phyloP scores from a whole-genome alignment of 2,797 vertebrate species.

The Thripadectes ignobilis region DNA sequence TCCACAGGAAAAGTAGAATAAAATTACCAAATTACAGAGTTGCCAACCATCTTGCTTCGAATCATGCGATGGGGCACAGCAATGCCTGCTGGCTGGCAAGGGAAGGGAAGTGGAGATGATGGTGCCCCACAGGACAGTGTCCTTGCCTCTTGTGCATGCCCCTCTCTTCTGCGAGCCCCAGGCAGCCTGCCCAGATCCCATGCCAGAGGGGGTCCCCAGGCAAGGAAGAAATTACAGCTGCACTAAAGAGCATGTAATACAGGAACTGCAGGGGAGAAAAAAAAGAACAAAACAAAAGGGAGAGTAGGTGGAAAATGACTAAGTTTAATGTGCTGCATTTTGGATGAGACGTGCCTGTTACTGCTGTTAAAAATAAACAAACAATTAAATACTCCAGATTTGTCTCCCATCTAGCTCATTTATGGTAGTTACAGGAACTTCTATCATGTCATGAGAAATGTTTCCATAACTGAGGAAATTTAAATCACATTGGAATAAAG shows the following conservation, averaged over 20 bases:
- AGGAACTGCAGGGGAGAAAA: neutral
- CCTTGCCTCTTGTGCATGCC: neutral
- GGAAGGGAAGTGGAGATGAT: neutral
- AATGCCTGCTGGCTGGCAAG: neutral
- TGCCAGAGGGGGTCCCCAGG: neutral
- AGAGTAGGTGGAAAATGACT: constrained; percentile 18
- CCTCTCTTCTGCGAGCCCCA: neutral
- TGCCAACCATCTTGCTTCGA: neutral
- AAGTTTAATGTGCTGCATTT: neutral
- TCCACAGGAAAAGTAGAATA: neutral
- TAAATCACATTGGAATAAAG: constrained; percentile 34
- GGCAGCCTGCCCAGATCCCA: neutral
- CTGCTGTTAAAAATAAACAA: constrained; percentile 16
- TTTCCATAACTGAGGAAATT: constrained; percentile 30
- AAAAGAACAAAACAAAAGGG: neutral
- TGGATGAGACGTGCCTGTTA: neutral
- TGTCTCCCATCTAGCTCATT: neutral
- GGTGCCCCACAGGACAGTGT: neutral
- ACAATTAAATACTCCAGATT: constrained; percentile 19
- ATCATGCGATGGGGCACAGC: fast-evolving
- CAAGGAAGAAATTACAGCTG: neutral
- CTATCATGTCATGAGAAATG: neutral
- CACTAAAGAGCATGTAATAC: neutral
- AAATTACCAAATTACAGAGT: neutral
- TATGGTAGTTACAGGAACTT: constrained; percentile 14